Conservation (phyloP, 2,797 vertebrate genomes). For the Poeciliopsis gracilis region DNA sequence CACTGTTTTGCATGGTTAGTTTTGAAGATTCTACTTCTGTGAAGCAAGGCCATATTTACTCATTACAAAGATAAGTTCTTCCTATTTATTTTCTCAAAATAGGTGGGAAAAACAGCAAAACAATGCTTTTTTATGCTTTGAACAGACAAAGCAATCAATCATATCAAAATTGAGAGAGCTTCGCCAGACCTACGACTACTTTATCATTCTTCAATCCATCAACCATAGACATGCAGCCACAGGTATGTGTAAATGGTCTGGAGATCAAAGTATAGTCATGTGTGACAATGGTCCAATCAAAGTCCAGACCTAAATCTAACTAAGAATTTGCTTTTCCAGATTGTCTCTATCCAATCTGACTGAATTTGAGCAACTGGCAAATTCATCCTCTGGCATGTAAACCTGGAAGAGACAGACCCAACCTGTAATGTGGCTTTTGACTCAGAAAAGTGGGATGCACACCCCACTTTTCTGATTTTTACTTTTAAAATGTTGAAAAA, state of each 20-base stretch:
- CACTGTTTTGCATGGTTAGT: slow-evolving; percentile 25
- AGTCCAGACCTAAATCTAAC: background rate
- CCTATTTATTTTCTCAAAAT: background rate
- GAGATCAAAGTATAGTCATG: background rate
- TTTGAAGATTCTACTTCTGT: background rate
- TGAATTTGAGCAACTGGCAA: background rate
- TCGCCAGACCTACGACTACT: background rate
- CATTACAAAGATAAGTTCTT: background rate
- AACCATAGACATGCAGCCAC: background rate
- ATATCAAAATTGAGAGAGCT: background rate
- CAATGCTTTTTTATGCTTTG: background rate
- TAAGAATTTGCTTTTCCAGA: background rate
- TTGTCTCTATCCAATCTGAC: background rate
- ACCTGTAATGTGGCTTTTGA: background rate
- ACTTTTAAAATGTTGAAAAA: background rate
- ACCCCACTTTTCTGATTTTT: background rate
- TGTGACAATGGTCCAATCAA: background rate
- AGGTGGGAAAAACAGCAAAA: no score
- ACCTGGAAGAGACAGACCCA: background rate
- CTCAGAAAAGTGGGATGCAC: background rate
- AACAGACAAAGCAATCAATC: background rate
- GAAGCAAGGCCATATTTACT: slow-evolving; percentile 2
- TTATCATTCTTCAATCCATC: background rate
- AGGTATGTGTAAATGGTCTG: background rate
- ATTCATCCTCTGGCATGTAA: background rate